These are phyloP conservation scores for Otis tarda DNA, from an alignment of 2,113 vertebrate genomes.

Conservation along the genomic window DNA sequence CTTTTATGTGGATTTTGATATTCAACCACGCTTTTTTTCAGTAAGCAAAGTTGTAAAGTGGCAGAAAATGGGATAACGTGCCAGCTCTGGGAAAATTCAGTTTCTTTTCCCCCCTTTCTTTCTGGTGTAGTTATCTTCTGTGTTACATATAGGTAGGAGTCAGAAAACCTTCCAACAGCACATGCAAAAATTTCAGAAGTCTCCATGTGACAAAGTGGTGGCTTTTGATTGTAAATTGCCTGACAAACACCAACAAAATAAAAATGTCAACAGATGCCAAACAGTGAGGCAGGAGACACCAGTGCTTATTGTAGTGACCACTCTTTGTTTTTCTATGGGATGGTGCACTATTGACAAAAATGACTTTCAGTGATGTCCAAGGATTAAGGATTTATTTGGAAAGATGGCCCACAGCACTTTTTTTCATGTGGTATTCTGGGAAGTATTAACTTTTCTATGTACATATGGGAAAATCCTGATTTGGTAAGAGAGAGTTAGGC, in stretches of 20 bases:
- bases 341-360: background rate
- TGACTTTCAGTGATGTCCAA: background rate
- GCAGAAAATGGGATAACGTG: background rate
- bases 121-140: background rate
- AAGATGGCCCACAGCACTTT: background rate
- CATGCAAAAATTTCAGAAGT: background rate
- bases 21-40: background rate
- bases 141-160: background rate
- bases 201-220: background rate
- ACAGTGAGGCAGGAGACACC: background rate
- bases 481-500: background rate
- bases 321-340: background rate
- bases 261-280: background rate
- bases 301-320: background rate
- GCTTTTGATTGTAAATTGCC: background rate
- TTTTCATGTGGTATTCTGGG: background rate
- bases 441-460: background rate
- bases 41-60: background rate
- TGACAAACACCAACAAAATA: background rate
- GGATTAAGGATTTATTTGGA: slow-evolving; percentile 44
- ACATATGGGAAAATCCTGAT: slow-evolving; percentile 30
- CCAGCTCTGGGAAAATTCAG: background rate
- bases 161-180: background rate
- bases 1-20: background rate
- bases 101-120: background rate